Conservation (phyloP, 2,888 invertebrate genomes). For the Leucozona laternaria region DNA sequence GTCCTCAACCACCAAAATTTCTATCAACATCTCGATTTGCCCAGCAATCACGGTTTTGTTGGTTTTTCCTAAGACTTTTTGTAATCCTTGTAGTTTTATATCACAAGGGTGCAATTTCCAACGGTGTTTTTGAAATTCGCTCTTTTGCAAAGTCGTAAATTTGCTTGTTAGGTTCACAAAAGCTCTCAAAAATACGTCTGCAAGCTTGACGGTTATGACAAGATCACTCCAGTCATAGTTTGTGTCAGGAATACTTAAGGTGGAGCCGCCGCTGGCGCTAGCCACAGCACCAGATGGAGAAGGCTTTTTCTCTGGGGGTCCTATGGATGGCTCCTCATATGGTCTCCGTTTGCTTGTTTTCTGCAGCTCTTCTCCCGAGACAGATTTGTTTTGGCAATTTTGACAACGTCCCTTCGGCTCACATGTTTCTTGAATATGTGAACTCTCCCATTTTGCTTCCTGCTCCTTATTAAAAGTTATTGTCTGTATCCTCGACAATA, state of each 20-base stretch:
- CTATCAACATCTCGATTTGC: slow-evolving; percentile 28
- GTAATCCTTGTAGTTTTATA: not conserved
- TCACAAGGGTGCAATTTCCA: slow-evolving; percentile 23
- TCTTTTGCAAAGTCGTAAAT: slow-evolving; percentile 25
- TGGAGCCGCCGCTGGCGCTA: too few species aligned
- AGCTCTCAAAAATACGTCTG: not conserved
- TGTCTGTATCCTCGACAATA: not conserved
- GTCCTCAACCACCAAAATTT: slow-evolving; percentile 37
- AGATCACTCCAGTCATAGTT: slow-evolving; percentile 2
- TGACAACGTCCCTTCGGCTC: not conserved
- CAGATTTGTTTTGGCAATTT: not conserved
- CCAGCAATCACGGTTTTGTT: slow-evolving; percentile 10
- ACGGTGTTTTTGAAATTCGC: slow-evolving; percentile 17
- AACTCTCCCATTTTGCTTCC: not conserved
- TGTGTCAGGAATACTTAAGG: too few species aligned
- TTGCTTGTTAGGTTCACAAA: slow-evolving; percentile 39
- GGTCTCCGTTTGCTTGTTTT: too few species aligned
- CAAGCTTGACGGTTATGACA: slow-evolving; percentile 6
- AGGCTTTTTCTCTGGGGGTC: too few species aligned
- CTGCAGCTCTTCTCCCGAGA: too few species aligned
- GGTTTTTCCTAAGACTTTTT: not conserved
- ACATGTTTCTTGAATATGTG: not conserved
- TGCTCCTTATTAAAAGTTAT: not conserved
- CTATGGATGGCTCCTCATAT: not conserved
- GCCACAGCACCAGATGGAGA: too few species aligned